Evolutionary conservation across 2,888 invertebrate species (phyloP), one percentile per base, ranked within the genome.

Genomic region (Calliopum simillimum): DNA sequence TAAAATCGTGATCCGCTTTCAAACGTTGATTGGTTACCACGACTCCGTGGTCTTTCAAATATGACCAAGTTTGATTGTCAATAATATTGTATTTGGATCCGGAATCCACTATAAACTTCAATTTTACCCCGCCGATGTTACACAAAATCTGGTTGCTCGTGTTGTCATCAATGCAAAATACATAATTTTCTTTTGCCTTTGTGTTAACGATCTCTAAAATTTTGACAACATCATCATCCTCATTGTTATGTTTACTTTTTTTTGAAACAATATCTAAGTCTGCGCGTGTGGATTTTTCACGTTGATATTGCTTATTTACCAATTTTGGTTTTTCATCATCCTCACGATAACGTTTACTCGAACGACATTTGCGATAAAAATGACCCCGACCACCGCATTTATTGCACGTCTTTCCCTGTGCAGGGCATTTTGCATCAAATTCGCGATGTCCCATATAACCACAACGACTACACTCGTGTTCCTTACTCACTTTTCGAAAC

Each of bases 61-160:
- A n/a, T 2, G 23, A 55, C 63, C 63, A 69, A 44, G 69, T 69
- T 49, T 44, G 33, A 46, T 46, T 46, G 56, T 69, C 55, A 43
- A 69, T 46, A 14, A 69, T 25, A 55, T 69, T 69, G 41, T 55
- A 69, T 46, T 44, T 69, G 49, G 64, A 64, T 25, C 64, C 64
- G 14, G 64, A 64, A 49, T 64, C 64, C 14, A 64, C 33, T 16
- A 64, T 64, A 6, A 23, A 47, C 25, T 13, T 64, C 21, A 16
- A 21, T 25, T 25, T 14, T 33, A 49, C 23, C 1, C 25, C 23
- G 23, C 46, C 49, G 49, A 63, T 49, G 23, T 49, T 25, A 3
- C 63, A 63, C 49, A n/a, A n/a, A 25, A 49, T 23, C n/a, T 3
- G 6, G 25, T 63, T 63, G 23, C 49, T 19, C 4, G n/a, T 41